A percentile compares a stretch with the other conserved stretches of the same genome.
Evolutionary conservation across 2,888 invertebrate genomes (phyloP).

Genomic region (Taenaris catops): DNA sequence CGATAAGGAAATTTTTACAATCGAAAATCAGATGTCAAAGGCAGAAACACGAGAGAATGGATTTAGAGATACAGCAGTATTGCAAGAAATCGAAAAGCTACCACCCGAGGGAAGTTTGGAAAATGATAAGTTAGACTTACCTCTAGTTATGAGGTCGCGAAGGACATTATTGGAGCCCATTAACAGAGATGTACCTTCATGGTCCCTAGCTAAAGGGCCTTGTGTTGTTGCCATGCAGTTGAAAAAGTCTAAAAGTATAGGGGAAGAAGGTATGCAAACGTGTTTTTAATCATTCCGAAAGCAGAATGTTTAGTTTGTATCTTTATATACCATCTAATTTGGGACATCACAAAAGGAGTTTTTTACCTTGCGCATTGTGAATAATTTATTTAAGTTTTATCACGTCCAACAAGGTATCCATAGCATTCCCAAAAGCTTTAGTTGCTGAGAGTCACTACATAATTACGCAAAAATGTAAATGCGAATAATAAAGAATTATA

Average conservation of each 20-base stretch:
- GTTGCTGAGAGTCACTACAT: no score
- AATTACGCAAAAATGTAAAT: no score
- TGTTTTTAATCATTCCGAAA: neutral
- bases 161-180: constrained; percentile 67
- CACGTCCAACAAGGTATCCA: no score
- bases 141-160: constrained; percentile 49
- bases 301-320: no score
- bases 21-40: constrained; percentile 57
- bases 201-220: constrained; percentile 70
- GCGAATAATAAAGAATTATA: no score
- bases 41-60: constrained; percentile 34
- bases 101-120: constrained; percentile 26
- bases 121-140: constrained; percentile 37
- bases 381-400: no score
- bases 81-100: constrained; percentile 32
- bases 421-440: no score
- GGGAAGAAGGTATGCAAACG: constrained; percentile 31
- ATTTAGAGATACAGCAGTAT: constrained; percentile 28
- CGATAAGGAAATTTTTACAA: constrained; percentile 53
- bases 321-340: no score
- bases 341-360: no score
- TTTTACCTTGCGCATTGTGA: no score
- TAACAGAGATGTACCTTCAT: constrained; percentile 53
- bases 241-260: constrained; percentile 34
- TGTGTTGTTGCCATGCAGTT: constrained; percentile 55